phyloP scores from a whole-genome alignment of 2,888 invertebrate genomes.

The Pyrgus malvae region DNA sequence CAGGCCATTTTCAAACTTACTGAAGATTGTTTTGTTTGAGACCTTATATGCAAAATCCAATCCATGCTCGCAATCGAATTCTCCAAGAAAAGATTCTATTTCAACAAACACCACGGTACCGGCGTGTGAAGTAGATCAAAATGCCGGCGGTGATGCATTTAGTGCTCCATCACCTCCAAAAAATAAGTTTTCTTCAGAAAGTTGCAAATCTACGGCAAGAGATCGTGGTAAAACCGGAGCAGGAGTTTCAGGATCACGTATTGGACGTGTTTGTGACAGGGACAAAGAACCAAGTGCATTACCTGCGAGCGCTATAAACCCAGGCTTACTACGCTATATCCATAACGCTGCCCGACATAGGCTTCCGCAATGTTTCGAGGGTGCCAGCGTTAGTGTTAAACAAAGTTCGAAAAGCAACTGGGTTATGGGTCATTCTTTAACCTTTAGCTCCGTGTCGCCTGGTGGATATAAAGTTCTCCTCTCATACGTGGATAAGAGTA shows the following conservation, averaged over 20 bases:
- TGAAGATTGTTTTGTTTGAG: conserved; percentile 56
- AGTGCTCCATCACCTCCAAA: conserved; percentile 35
- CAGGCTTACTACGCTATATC: conserved; percentile 68
- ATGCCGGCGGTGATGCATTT: conserved; percentile 44
- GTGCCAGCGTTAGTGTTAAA: conserved; percentile 64
- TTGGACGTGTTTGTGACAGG: conserved; percentile 42
- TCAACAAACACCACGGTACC: conserved; percentile 18
- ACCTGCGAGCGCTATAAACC: conserved; percentile 57
- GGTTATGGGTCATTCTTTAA: conserved; percentile 66
- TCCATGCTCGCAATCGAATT: conserved; percentile 42
- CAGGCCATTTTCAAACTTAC: conserved; percentile 49
- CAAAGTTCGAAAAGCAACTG: conserved; percentile 60
- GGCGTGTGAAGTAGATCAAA: conserved; percentile 29
- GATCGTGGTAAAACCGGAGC: conserved; percentile 74
- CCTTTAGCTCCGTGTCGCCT: conserved; percentile 74
- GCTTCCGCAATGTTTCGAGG: conserved; percentile 75
- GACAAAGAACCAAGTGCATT: conserved; percentile 48
- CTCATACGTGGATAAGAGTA: conserved; percentile 62
- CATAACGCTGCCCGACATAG: conserved; percentile 70
- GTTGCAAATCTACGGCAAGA: conserved; percentile 41
- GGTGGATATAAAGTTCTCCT: conserved; percentile 70
- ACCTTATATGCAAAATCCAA: conserved; percentile 59
- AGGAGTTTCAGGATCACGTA: conserved; percentile 69
- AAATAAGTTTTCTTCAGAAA: conserved; percentile 43
- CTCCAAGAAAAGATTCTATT: conserved; percentile 43